phyloP scores from a whole-genome alignment of 2,797 vertebrate species.

The Myotis vivesi region DNA sequence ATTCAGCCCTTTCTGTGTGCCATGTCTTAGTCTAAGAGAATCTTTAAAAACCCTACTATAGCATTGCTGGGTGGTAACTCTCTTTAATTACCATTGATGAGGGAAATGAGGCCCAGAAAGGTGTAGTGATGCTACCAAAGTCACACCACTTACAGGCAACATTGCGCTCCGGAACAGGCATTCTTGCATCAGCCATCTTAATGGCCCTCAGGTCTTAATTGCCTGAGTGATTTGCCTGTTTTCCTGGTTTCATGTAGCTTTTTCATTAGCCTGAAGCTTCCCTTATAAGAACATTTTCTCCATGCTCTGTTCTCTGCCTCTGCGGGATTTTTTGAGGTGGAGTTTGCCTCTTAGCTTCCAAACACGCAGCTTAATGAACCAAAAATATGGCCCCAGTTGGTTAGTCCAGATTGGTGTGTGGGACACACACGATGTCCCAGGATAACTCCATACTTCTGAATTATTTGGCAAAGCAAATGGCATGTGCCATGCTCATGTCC shows the following conservation, averaged over 20 bases:
- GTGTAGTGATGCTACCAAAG: neutral
- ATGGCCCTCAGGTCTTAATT: neutral
- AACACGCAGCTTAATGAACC: neutral
- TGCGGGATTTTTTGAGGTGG: neutral
- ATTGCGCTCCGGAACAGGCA: neutral
- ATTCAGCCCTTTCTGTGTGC: neutral
- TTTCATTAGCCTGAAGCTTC: neutral
- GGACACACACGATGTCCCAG: accelerated
- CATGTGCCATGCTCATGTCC: neutral
- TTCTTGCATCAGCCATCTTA: neutral
- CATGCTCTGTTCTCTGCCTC: neutral
- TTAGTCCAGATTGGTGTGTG: constrained; percentile 16
- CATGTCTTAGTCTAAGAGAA: neutral
- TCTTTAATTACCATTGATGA: neutral
- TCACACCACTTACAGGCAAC: neutral
- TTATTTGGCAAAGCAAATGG: constrained; percentile 16
- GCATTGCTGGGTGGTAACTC: neutral
- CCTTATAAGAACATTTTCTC: neutral
- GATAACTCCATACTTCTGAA: neutral
- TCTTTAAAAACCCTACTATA: neutral
- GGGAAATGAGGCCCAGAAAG: neutral
- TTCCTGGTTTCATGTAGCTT: neutral
- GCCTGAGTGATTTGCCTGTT: neutral
- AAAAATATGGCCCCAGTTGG: neutral
- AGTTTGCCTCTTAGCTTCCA: neutral